Evolutionary conservation across 2,113 vertebrate species (phyloP).

Genomic region (Bubo scandiacus): DNA sequence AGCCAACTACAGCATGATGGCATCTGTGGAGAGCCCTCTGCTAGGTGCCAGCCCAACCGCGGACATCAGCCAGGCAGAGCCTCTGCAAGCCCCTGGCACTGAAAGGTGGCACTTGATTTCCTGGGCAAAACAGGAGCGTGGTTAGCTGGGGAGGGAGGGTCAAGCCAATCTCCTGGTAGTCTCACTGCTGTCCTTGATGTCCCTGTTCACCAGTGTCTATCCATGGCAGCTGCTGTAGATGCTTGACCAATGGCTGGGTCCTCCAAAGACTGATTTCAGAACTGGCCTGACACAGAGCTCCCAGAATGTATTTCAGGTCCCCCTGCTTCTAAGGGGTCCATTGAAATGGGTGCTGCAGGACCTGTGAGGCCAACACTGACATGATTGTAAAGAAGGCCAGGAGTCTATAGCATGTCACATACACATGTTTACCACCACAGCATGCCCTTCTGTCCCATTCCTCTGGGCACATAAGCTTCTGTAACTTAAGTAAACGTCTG

Average conservation of each 20-base stretch:
- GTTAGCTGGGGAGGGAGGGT: conserved; percentile 4
- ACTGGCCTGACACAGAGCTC: not conserved
- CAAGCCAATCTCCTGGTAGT: not conserved
- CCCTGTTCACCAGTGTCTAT: not conserved
- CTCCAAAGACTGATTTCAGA: not conserved
- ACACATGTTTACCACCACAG: not conserved
- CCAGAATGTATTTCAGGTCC: not conserved
- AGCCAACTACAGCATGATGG: conserved; percentile 39
- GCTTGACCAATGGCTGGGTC: not conserved
- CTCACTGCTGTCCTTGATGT: not conserved
- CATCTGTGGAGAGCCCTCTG: conserved; percentile 46
- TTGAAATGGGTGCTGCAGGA: not conserved
- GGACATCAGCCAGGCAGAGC: conserved; percentile 67
- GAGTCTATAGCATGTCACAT: not conserved
- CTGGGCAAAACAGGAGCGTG: not conserved
- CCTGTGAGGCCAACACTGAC: not conserved
- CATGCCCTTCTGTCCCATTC: not conserved
- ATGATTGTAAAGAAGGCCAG: not conserved
- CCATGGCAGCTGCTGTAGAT: not conserved
- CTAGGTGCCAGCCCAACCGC: conserved; percentile 48
- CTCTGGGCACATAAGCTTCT: not conserved
- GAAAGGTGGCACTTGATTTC: conserved; percentile 75
- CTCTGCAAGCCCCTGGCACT: conserved; percentile 72
- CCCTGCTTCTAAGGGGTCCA: not conserved
- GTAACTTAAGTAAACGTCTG: not conserved